phyloP scores from a whole-genome alignment of 2,888 invertebrate genomes.

The Smittia sp. region DNA sequence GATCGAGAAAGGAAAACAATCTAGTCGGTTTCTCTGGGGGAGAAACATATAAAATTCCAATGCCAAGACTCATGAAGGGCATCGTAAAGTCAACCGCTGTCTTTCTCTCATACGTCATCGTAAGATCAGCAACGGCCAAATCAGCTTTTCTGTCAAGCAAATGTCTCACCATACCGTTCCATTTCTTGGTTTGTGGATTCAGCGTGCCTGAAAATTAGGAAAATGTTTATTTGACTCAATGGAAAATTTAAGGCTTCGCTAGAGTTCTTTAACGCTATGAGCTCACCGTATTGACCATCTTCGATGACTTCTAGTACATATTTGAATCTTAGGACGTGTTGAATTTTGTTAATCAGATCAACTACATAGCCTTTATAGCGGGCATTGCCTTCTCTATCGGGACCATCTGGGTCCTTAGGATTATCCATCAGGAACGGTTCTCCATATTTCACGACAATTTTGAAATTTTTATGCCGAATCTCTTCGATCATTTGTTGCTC shows the following conservation, averaged over 20 bases:
- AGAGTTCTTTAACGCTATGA: no score
- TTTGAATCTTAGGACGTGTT: constrained; percentile 48
- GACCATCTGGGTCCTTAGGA: background rate
- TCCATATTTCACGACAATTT: constrained; percentile 34
- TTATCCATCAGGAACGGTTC: constrained; percentile 40
- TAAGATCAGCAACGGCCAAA: constrained; percentile 91
- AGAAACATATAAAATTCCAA: constrained; percentile 83
- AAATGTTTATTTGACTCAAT: background rate
- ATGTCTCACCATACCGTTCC: constrained; percentile 45
- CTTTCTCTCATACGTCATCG: constrained; percentile 88
- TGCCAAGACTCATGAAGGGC: constrained; percentile 96
- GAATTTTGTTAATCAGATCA: constrained; percentile 56
- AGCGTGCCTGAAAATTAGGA: constrained; percentile 44
- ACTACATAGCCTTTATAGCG: constrained; percentile 56
- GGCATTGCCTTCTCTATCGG: constrained; percentile 50
- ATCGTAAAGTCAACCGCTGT: constrained; percentile 89
- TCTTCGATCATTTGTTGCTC: background rate
- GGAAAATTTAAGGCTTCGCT: background rate
- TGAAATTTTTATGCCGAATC: constrained; percentile 41
- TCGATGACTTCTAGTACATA: constrained; percentile 45
- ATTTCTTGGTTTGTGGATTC: constrained; percentile 43
- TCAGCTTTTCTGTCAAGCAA: constrained; percentile 65
- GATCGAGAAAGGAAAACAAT: constrained; percentile 85
- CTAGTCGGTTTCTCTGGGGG: constrained; percentile 74
- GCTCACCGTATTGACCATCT: constrained; percentile 38